Base-by-base conservation (phyloP, 2,888 invertebrate species). In the Stratiomys singularior region DNA sequence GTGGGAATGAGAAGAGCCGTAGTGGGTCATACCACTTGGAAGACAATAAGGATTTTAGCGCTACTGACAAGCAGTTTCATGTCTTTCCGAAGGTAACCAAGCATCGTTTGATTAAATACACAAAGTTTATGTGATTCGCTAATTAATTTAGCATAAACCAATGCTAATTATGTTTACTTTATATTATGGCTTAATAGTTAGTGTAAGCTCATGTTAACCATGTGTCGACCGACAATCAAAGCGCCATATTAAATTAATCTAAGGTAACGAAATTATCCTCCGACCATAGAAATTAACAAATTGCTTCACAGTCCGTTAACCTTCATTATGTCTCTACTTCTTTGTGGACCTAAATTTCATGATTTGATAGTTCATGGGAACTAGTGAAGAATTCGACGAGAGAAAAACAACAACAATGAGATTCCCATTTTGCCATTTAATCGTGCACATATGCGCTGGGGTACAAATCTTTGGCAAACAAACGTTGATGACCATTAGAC, bases 371-470 rank as follows among this genome's bases (percentile, higher is more conserved):
- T 69, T 47, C 69, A 25, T 69, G 69, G 47, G 69, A 69, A 69
- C 47, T 46, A 69, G 21, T 25, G 11, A 15, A 5, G 18, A 69
- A 69, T 25, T 46, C 30, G 15, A 47, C 11, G 46, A 47, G 69
- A 25, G 44, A 47, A 69, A 25, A 66, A 63, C 27, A 63, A 78
- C 46, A 66, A 63, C 27, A 63, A 78, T 47, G 76, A 71, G 64
- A 78, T 64, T 67, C 58, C 46, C 44, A 77, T 67, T 67, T 60
- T 30, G 69, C 69, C n/a, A 47, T 46, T 69, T 46, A n/a, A 47
- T 25, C 69, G 37, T 37, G 37, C 37, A 37, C 37, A 5, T 37
- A 37, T 37, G 37, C 37, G 37, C 37, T 37, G 5, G 27, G 5
- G 69, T 69, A 23, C 46, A 47, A 18, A 44, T 23, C 67, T 74